Evolutionary conservation across 2,888 invertebrate genomes (phyloP).

Genomic region (Coecobrya sp.): DNA sequence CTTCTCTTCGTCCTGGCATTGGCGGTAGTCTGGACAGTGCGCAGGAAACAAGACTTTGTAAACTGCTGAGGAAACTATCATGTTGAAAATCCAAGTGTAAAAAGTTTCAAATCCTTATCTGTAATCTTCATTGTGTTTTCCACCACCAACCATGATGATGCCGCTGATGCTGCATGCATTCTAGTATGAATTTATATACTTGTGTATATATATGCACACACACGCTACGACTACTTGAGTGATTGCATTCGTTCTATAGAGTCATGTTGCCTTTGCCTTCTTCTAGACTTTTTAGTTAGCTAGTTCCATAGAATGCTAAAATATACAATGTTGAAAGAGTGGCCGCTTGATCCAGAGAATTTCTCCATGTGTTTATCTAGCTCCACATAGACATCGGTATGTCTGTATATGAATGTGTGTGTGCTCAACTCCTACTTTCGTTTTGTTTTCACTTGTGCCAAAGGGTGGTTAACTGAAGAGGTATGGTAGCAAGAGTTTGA

Average conservation of each 20-base stretch:
- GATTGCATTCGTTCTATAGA: constrained; percentile 15
- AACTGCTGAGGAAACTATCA: constrained; percentile 41
- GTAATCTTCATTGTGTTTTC: constrained; percentile 36
- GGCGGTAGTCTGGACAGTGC: constrained; percentile 63
- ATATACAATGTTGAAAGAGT: not conserved
- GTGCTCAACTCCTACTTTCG: not conserved
- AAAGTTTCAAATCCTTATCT: constrained; percentile 69
- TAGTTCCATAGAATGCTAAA: not conserved
- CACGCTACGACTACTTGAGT: not conserved
- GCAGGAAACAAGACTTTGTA: constrained; percentile 53
- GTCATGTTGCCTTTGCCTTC: not conserved
- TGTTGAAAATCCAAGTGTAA: constrained; percentile 69
- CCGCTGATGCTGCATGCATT: not conserved
- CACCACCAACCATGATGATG: constrained; percentile 16
- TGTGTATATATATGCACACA: not conserved
- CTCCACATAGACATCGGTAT: not conserved
- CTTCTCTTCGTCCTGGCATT: not conserved
- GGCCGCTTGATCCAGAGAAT: not conserved
- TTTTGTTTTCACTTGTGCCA: constrained; percentile 51
- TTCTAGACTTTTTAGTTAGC: constrained; percentile 33
- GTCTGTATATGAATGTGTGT: not conserved
- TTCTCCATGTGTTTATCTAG: not conserved
- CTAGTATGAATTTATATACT: not conserved
- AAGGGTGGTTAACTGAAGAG: constrained; percentile 25
- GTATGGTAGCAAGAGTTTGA: not conserved